Conservation (phyloP, 2,888 invertebrate species). For the Coelogynopora nodosa region DNA sequence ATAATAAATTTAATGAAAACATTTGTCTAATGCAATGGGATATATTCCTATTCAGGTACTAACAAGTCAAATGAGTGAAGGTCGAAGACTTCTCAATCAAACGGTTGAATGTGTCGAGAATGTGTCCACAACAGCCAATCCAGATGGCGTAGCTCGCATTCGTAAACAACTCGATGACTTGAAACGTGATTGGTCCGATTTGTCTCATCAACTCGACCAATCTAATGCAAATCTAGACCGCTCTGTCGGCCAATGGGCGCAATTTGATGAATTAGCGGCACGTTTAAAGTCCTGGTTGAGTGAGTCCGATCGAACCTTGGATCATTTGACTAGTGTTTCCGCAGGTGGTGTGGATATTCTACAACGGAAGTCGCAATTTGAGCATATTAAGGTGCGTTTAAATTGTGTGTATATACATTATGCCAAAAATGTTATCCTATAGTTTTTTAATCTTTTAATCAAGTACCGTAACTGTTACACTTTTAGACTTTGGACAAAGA, state of each 20-base stretch:
- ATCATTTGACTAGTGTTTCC: neutral
- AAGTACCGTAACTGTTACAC: too few relatives aligned
- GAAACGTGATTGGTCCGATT: slow-evolving; percentile 10
- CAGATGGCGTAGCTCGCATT: neutral
- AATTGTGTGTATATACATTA: too few relatives aligned
- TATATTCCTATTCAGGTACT: neutral
- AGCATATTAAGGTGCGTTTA: neutral
- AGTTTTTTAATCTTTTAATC: too few relatives aligned
- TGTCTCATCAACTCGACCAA: neutral
- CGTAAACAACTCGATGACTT: neutral
- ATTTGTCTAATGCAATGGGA: neutral
- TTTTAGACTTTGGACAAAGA: slow-evolving; percentile 7
- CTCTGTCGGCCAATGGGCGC: neutral
- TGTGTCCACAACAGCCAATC: neutral
- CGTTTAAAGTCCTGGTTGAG: neutral
- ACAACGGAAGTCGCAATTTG: neutral
- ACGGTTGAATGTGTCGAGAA: neutral
- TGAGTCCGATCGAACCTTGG: neutral
- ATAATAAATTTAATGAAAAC: too few relatives aligned
- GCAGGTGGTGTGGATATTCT: neutral
- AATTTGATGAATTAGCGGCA: neutral
- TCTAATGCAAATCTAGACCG: neutral
- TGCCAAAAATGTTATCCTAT: too few relatives aligned
- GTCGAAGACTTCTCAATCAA: neutral
- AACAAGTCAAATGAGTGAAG: neutral